Base-by-base conservation (phyloP, 1,140 invertebrate genomes). In the Conus betulinus region DNA sequence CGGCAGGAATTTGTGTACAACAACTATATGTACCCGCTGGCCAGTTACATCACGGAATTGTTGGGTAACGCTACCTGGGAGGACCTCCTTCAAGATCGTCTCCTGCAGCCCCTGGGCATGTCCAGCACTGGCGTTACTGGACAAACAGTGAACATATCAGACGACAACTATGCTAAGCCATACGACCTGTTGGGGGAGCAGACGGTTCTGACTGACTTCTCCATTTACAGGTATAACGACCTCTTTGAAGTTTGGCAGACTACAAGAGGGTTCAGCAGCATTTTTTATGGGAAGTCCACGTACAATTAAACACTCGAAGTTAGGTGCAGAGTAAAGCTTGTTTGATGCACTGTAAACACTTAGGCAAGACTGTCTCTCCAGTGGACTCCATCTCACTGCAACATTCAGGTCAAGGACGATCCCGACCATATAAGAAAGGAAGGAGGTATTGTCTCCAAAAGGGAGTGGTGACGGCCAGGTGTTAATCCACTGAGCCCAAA, bases 11-110 rank as follows among this genome's bases (percentile, higher is more conserved):
- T 78, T 11, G 67, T 20, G 5, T 90, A 90, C 79, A 90, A 90
- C 87, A 90, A 90, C 63, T 90, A 87, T 87, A 87, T 87, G 87
- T 90, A 90, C 76, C 25, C 39, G 3, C 79, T 90, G 52, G 87
- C 85, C 11, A 85, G 84, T 7, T 53, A 67, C 15, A 52, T 88
- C 7, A 60, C 76, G 7, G 89, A 90, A 52, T 85, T 88, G 57
- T n/a, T 90, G 74, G 63, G 71, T 1, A 84, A 79, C 5, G 85
- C 88, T 15, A 87, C 13, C 88, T 84, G 87, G 87, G 87, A 67
- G 87, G 83, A 5, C 74, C 39, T 81, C 39, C 88, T 90, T 20
- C 27, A 74, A 11, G 53, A 13, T n/a, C 81, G 85, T n/a, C 79
- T 90, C 60, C 84, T 90, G 10, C 53, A 88, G 13, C 89, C 89